Conservation (phyloP, 2,888 invertebrate species). For the Epinotia ramella region DNA sequence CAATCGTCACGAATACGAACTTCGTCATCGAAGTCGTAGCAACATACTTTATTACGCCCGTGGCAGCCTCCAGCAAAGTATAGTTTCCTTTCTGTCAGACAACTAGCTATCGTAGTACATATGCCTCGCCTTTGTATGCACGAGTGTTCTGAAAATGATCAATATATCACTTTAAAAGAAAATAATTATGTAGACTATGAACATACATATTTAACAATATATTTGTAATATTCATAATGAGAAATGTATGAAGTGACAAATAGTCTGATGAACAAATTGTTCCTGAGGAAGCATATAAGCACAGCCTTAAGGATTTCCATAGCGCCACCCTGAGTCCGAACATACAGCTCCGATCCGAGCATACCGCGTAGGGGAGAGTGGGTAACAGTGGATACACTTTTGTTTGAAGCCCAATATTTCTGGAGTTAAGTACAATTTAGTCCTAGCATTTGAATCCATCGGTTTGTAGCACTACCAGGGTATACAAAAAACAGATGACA, state of each 20-base stretch:
- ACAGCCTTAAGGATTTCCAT: no score
- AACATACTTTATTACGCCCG: constrained; percentile 14
- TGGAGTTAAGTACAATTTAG: no score
- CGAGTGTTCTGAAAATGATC: background rate
- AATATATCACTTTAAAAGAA: no score
- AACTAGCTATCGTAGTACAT: background rate
- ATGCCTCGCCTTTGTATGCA: background rate
- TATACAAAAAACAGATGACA: no score
- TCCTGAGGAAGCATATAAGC: no score
- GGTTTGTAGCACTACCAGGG: no score
- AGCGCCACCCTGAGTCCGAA: no score
- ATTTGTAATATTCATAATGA: background rate
- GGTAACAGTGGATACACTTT: no score
- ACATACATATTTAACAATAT: background rate
- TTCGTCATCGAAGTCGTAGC: background rate
- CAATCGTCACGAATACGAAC: background rate
- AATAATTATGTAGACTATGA: background rate
- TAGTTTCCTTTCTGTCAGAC: background rate
- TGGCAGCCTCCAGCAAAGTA: constrained; percentile 11
- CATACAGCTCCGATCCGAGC: no score
- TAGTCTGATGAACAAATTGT: background rate
- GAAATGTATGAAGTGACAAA: background rate
- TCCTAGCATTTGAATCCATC: no score
- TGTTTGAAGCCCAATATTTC: no score
- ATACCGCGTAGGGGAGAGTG: no score